Base-by-base conservation (phyloP, 1,140 invertebrate species). In the Apis cerana region DNA sequence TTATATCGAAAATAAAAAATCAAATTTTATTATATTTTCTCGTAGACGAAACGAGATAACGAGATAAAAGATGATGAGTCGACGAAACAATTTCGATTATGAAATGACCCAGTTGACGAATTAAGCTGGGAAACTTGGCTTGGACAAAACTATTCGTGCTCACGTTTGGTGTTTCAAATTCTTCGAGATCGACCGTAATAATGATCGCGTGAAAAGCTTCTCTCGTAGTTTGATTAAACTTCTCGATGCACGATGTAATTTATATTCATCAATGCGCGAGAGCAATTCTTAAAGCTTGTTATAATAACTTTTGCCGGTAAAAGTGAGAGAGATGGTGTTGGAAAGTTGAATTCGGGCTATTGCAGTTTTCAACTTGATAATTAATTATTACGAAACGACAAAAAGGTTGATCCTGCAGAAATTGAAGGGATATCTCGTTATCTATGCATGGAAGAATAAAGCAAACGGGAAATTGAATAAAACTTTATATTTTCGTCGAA, bases 351-450 rank as follows among this genome's bases (percentile, higher is more conserved):
- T n/a, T 68, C 12, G n/a, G 15, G 33, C 15, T 69, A 33, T 48
- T 56, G 13, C 33, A 54, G 59, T 33, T 56, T 65, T 74, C 50
- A 19, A 43, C 33, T 52, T 56, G 70, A 43, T 65, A 72, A 80
- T 62, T 80, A 80, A 80, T 56, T 62, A 68, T 64, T 13, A 27
- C 59, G 27, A 71, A 11, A 23, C 21, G 50, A 65, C 62, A 56
- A 52, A 80, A 71, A 52, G 69, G 58, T 21, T 33, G 78, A 62
- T 77, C 23, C 64, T 21, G 15, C 15, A 33, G 27, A 74, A 74
- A 80, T 80, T 80, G 50, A 56, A 62, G 50, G 17, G 43, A 27
- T 23, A 48, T 74, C 19, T 65, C 70, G 59, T 80, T 80, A 48
- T 52, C 11, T 80, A 80, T 80, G 61, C 78, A 62, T 43, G 50